Percentiles rank a stretch among this genome's conserved stretches.
These are phyloP conservation scores for Sarcophaga peregrina DNA, from an alignment of 1,140 invertebrate genomes.

Conservation along the genomic window DNA sequence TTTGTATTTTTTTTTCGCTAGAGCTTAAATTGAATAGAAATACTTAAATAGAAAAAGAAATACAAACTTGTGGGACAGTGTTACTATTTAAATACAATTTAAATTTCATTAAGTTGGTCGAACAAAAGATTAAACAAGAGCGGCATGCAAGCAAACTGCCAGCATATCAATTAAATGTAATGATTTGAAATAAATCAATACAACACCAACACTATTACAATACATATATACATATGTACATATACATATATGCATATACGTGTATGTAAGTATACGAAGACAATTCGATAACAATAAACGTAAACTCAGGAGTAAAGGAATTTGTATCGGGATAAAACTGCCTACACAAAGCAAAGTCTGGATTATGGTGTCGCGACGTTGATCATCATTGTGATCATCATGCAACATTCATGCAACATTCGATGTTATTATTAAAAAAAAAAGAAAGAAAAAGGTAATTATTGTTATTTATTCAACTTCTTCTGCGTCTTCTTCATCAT, in stretches of 20 bases:
- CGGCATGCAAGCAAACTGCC: neutral
- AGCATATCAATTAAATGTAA: constrained; percentile 8
- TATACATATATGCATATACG: too few species aligned
- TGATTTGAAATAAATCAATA: constrained; percentile 21
- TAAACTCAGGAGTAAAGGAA: neutral
- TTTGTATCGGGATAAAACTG: neutral
- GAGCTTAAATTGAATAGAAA: too few species aligned
- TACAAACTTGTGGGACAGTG: too few species aligned
- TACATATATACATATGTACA: too few species aligned
- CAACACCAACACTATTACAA: neutral
- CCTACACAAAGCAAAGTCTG: neutral
- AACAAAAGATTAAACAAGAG: too few species aligned
- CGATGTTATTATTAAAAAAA: neutral
- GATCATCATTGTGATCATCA: neutral
- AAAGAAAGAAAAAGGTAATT: neutral
- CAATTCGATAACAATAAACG: neutral
- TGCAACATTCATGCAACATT: neutral
- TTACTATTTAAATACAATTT: too few species aligned
- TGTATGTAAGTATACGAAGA: too few species aligned
- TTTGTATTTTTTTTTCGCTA: too few species aligned
- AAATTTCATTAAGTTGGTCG: neutral
- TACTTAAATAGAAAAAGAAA: too few species aligned
- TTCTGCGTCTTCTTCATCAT: neutral
- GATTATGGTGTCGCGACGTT: neutral
- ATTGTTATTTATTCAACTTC: neutral